Evolutionary conservation across 2,113 vertebrate species (phyloP).

Genomic region (Prunella fulvescens): DNA sequence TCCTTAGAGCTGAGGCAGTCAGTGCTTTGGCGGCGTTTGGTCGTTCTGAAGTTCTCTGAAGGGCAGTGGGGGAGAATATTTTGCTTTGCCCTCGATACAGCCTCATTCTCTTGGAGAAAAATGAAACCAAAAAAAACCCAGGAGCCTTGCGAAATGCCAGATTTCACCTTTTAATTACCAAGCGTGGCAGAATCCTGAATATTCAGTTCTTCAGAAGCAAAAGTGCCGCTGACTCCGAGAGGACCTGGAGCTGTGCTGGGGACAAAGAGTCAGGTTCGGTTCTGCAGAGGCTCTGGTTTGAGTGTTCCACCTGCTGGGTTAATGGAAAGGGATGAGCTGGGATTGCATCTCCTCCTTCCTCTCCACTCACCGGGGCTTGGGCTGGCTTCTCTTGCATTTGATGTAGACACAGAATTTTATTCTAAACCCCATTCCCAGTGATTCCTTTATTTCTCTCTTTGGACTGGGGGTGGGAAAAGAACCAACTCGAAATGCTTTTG

Average conservation of each 20-base stretch:
- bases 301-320: conserved; percentile 26
- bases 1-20: conserved; percentile 13
- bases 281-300: not conserved
- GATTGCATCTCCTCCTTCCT: conserved; percentile 20
- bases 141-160: not conserved
- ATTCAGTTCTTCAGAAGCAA: not conserved
- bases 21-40: conserved; percentile 5
- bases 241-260: not conserved
- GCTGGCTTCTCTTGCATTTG: not conserved
- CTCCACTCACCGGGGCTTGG: not conserved
- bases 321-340: not conserved
- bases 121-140: not conserved
- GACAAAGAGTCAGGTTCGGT: not conserved
- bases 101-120: not conserved
- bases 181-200: not conserved
- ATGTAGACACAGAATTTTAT: not conserved
- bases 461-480: not conserved
- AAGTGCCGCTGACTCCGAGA: not conserved
- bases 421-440: not conserved
- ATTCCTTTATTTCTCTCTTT: not conserved
- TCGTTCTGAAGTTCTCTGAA: conserved; percentile 1
- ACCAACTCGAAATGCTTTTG: not conserved
- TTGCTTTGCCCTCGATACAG: conserved; percentile 8
- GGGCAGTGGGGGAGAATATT: conserved; percentile 12
- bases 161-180: not conserved